A percentile compares a stretch with the other conserved stretches of the same genome.
These are phyloP conservation scores for Smittia sp. DNA, from an alignment of 2,888 invertebrate species.

Conservation along the genomic window DNA sequence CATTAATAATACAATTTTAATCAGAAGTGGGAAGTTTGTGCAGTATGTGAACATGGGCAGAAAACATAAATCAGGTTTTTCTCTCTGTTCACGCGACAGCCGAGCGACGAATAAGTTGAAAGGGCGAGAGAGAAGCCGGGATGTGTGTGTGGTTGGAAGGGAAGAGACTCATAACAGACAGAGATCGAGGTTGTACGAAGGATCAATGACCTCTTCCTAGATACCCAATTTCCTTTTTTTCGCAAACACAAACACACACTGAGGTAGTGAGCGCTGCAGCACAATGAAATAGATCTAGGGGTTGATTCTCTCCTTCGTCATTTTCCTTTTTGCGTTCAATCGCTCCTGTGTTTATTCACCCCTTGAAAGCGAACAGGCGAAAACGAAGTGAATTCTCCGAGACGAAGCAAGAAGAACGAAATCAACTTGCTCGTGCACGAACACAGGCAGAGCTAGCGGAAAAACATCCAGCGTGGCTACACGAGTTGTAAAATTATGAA, in stretches of 20 bases:
- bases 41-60: conserved; percentile 24
- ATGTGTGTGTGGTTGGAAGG: conserved; percentile 25
- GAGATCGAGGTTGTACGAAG: conserved; percentile 27
- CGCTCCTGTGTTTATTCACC: conserved; percentile 23
- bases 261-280: background rate
- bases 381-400: background rate
- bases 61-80: conserved; percentile 41
- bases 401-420: conserved; percentile 10
- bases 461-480: background rate
- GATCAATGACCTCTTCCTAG: conserved; percentile 41
- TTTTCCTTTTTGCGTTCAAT: conserved; percentile 13
- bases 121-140: conserved; percentile 25
- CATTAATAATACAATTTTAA: conserved; percentile 38
- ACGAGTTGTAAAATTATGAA: conserved; percentile 28
- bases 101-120: background rate
- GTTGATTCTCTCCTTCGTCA: conserved; percentile 29
- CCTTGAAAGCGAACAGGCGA: conserved; percentile 14
- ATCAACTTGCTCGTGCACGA: conserved; percentile 37
- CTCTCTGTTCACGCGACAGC: background rate
- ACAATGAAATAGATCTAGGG: conserved; percentile 32
- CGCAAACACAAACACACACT: conserved; percentile 5
- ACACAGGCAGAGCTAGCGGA: background rate
- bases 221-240: conserved; percentile 37
- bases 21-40: conserved; percentile 22
- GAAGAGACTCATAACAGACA: conserved; percentile 25